Evolutionary conservation across 2,113 vertebrate species (phyloP).

Genomic region (Callaeas wilsoni): DNA sequence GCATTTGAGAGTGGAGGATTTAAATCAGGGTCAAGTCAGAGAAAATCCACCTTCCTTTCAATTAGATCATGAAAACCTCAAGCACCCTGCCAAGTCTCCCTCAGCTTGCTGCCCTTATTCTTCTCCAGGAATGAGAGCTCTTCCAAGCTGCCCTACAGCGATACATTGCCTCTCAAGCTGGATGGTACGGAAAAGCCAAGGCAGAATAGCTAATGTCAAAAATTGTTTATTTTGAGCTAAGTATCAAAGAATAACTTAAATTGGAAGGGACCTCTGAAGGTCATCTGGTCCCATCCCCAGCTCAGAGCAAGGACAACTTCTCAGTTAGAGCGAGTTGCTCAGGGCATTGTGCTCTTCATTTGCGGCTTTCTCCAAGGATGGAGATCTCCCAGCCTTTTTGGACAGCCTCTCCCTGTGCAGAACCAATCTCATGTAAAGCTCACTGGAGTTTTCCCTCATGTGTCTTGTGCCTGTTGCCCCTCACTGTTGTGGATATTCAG

Average conservation of each 20-base stretch:
- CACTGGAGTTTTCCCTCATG: not conserved
- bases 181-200: not conserved
- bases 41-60: slow-evolving; percentile 1
- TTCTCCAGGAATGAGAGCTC: not conserved
- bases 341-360: not conserved
- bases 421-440: not conserved
- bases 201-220: not conserved
- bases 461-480: not conserved
- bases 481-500: not conserved
- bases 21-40: not conserved
- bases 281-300: not conserved
- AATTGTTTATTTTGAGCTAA: not conserved
- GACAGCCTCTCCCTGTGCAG: not conserved
- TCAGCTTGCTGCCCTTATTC: not conserved
- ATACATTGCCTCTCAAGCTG: not conserved
- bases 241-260: not conserved
- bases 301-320: not conserved
- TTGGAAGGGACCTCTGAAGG: not conserved
- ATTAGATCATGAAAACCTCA: not conserved
- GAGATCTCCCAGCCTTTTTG: not conserved
- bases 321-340: not conserved
- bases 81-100: not conserved
- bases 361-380: not conserved
- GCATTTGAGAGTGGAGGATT: not conserved
- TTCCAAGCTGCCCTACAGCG: not conserved